A percentile compares a stretch with the other conserved stretches of the same genome.
Conservation (phyloP, 2,797 vertebrate species). For the Gymnothorax javanicus region DNA sequence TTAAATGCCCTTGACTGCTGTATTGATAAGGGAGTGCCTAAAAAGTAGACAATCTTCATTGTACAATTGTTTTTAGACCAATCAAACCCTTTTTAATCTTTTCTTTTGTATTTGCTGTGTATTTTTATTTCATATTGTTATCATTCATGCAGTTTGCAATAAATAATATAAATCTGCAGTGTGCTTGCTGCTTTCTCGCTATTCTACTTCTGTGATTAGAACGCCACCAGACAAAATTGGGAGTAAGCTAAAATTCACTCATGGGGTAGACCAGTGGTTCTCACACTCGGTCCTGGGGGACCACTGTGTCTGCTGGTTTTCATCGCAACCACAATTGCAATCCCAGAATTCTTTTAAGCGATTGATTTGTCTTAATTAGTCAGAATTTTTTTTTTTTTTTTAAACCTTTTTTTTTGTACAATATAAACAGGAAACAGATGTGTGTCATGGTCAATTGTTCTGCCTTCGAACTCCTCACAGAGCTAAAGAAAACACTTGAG, state of each 20-base stretch:
- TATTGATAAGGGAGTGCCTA: background rate
- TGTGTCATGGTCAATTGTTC: too few species aligned
- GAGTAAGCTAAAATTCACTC: background rate
- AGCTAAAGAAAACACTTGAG: too few species aligned
- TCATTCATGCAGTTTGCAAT: background rate
- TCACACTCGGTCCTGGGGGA: too few species aligned
- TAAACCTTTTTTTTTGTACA: too few species aligned
- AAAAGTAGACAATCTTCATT: background rate
- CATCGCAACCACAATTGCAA: too few species aligned
- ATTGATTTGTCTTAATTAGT: too few species aligned
- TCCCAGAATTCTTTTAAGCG: too few species aligned
- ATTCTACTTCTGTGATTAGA: background rate
- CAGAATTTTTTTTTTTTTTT: too few species aligned
- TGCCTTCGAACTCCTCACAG: too few species aligned
- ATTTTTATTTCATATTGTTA: background rate
- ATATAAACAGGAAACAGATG: too few species aligned
- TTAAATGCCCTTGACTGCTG: background rate
- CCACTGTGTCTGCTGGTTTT: too few species aligned
- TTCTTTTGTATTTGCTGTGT: background rate
- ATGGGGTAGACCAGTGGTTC: background rate
- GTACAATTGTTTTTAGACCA: slow-evolving; percentile 15
- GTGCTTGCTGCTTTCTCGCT: background rate
- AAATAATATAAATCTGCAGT: background rate
- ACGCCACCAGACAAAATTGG: background rate
- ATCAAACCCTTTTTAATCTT: background rate